phyloP scores from a whole-genome alignment of 2,113 vertebrate genomes.

The Barnardius zonarius region DNA sequence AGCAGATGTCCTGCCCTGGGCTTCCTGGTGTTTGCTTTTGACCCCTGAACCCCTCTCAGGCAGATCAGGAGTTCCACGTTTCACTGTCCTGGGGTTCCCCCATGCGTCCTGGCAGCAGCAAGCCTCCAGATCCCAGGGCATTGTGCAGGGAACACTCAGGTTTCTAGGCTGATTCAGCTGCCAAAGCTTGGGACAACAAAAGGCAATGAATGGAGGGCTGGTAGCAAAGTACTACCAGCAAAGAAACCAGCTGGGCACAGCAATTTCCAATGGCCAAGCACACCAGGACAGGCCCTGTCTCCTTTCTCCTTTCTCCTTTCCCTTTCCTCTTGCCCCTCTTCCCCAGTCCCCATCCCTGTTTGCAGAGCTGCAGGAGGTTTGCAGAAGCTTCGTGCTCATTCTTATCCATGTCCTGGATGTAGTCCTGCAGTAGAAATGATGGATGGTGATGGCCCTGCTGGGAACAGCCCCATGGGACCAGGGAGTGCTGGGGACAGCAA shows the following conservation, averaged over 20 bases:
- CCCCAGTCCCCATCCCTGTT: fast-evolving
- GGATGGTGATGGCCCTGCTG: background rate
- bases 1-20: background rate
- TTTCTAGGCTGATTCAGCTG: background rate
- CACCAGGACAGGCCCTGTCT: background rate
- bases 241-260: background rate
- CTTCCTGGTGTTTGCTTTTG: background rate
- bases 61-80: background rate
- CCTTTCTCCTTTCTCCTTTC: background rate
- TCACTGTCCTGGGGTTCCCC: background rate
- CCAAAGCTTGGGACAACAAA: background rate
- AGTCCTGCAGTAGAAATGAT: background rate
- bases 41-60: background rate
- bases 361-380: background rate
- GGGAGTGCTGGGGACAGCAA: fast-evolving
- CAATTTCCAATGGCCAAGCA: background rate
- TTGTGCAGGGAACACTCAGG: background rate
- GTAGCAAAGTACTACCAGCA: background rate
- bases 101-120: fast-evolving
- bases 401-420: fast-evolving
- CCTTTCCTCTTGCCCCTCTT: background rate
- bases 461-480: background rate
- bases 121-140: background rate
- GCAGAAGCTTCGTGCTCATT: background rate
- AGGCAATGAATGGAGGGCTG: background rate